phyloP scores from a whole-genome alignment of 2,797 vertebrate genomes.

The Spinus olivaceus region DNA sequence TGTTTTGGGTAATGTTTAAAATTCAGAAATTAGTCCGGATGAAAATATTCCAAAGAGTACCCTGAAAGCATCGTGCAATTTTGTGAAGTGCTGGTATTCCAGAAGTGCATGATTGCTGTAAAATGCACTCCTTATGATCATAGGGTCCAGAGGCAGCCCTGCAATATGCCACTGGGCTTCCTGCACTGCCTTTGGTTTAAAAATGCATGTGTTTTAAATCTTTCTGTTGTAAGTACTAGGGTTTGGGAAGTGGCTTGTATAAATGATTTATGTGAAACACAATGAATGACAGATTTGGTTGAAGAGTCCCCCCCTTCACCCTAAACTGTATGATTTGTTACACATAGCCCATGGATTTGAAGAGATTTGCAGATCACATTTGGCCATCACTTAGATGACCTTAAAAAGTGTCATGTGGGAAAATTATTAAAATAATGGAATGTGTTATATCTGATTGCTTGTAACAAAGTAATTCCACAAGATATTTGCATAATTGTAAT shows the following conservation, averaged over 20 bases:
- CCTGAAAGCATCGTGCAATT: neutral
- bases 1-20: neutral
- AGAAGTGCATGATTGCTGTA: neutral
- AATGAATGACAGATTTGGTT: neutral
- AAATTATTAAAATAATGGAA: neutral
- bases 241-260: neutral
- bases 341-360: neutral
- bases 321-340: neutral
- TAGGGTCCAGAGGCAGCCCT: neutral
- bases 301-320: neutral
- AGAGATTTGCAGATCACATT: neutral
- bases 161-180: neutral
- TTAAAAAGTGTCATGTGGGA: neutral
- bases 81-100: neutral
- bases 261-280: neutral
- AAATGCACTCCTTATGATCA: neutral
- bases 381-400: neutral
- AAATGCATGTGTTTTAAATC: neutral
- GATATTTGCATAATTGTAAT: neutral
- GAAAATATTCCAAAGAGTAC: neutral
- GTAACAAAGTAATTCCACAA: neutral
- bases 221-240: neutral
- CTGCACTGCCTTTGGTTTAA: neutral
- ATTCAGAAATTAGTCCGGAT: neutral
- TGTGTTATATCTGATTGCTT: neutral